Evolutionary conservation across 2,113 vertebrate species (phyloP).

Genomic region (Phrynosoma blainvillii): DNA sequence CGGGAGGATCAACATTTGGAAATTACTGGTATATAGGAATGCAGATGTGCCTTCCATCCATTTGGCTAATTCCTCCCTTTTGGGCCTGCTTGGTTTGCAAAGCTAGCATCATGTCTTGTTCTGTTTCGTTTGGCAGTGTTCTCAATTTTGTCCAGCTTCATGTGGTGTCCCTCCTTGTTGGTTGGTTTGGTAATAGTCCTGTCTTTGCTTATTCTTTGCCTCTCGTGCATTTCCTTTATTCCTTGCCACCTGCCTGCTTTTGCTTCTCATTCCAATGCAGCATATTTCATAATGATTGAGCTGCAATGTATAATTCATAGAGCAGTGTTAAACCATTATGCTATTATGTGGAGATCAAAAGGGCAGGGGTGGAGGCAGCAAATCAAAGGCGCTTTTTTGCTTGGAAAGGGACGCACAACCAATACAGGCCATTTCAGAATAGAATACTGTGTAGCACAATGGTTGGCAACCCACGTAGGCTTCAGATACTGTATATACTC

Average conservation of each 20-base stretch:
- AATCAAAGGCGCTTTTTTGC: slow-evolving; percentile 63
- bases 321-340: slow-evolving; percentile 36
- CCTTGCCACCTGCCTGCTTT: background rate
- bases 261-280: slow-evolving; percentile 17
- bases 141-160: slow-evolving; percentile 41
- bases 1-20: too few species aligned
- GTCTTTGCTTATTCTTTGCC: background rate
- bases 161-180: background rate
- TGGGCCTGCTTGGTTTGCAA: background rate
- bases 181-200: too few species aligned
- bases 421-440: slow-evolving; percentile 5
- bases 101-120: background rate
- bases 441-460: background rate
- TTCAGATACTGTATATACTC: too few species aligned
- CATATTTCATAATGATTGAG: slow-evolving; percentile 43
- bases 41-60: background rate
- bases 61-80: background rate
- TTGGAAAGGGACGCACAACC: slow-evolving; percentile 58
- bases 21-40: background rate
- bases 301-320: slow-evolving; percentile 45
- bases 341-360: slow-evolving; percentile 10
- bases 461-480: background rate
- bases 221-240: slow-evolving; percentile 30
- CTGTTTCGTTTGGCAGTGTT: slow-evolving; percentile 45
- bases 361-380: slow-evolving; percentile 39